A percentile compares a stretch with the other conserved stretches of the same genome.
Evolutionary conservation across 2,888 invertebrate species (phyloP).

Genomic region (Kuschelorhynchus macadamiae): DNA sequence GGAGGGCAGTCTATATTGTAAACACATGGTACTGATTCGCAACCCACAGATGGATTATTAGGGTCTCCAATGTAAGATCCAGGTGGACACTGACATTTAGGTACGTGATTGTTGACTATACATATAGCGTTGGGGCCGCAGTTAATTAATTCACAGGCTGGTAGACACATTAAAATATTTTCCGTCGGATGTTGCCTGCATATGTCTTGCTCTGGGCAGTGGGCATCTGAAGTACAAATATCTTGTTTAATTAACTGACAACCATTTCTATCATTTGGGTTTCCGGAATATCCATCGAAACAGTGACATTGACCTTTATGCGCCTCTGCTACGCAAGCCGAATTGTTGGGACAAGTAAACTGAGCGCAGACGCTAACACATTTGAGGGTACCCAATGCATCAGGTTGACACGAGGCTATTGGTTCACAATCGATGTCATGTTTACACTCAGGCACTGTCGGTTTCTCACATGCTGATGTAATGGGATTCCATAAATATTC

Average conservation of each 20-base stretch:
- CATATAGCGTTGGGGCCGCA: slow-evolving; percentile 93
- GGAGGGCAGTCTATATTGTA: slow-evolving; percentile 88
- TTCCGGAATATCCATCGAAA: slow-evolving; percentile 85
- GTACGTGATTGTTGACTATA: slow-evolving; percentile 89
- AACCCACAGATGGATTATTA: slow-evolving; percentile 81
- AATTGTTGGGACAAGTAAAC: slow-evolving; percentile 88
- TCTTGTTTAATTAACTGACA: slow-evolving; percentile 82
- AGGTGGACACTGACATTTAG: slow-evolving; percentile 91
- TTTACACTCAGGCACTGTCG: slow-evolving; percentile 86
- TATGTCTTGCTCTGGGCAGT: slow-evolving; percentile 87
- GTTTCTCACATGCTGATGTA: slow-evolving; percentile 86
- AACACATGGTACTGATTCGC: slow-evolving; percentile 86
- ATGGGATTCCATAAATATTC: slow-evolving; percentile 89
- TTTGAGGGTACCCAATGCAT: slow-evolving; percentile 87
- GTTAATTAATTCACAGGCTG: slow-evolving; percentile 82
- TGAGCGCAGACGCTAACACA: slow-evolving; percentile 84
- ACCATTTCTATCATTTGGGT: slow-evolving; percentile 92
- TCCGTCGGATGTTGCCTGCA: slow-evolving; percentile 76
- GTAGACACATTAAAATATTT: slow-evolving; percentile 77
- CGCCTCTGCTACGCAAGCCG: slow-evolving; percentile 81
- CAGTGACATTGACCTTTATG: slow-evolving; percentile 89
- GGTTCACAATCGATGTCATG: slow-evolving; percentile 79
- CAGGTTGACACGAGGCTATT: slow-evolving; percentile 83
- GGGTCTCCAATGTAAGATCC: slow-evolving; percentile 91
- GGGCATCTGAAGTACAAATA: slow-evolving; percentile 83